Base-by-base conservation (phyloP, 2,113 vertebrate species). In the Callithrix jacchus region DNA sequence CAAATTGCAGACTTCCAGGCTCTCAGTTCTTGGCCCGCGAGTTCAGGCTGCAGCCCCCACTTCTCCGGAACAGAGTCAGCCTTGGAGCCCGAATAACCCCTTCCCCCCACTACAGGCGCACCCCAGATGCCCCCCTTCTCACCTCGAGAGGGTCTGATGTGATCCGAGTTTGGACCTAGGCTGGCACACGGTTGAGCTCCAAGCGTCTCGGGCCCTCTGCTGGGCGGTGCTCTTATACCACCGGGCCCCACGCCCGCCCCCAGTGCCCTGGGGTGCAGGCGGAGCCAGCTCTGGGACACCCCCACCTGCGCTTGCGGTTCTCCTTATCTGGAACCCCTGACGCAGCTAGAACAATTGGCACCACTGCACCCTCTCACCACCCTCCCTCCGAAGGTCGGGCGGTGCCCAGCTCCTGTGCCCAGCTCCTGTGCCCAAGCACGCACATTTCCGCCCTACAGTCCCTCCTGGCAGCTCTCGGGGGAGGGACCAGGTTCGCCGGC, bases 141-240 rank as follows among this genome's bases (percentile, higher is more conserved):
- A 96, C 96, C 96, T 94, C 5, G 0, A 17, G 66, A 64, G 66
- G 66, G 68, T n/a, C 74, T 37, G 92, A 21, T 58, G 27, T 6
- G 85, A 70, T 40, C 40, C 10, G 4, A 17, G 40, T 18, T 74
- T 5, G 37, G 83, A 14, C 40, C 32, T 12, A 37, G 20, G n/a
- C 74, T 64, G 61, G 27, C 61, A 64, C 27, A 64, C 27, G 35
- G 66, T 32, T 68, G 66, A 30, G 76, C 16, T 77, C 45, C 56
- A 18, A 76, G 92, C 14, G 13, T 85, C 66, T 21, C 2, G 52
- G 21, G 64, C 42, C 35, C 30, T 45, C 64, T 6, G 17, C 27
- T 1, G 64, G 74, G 70, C 11, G 0, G 74, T 45, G 27, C 64
- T 97, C 94, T 97, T 98, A 98, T 94, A 92, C 4, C 20, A 7